phyloP scores from a whole-genome alignment of 2,888 invertebrate species.

The Watsonalla cultraria region DNA sequence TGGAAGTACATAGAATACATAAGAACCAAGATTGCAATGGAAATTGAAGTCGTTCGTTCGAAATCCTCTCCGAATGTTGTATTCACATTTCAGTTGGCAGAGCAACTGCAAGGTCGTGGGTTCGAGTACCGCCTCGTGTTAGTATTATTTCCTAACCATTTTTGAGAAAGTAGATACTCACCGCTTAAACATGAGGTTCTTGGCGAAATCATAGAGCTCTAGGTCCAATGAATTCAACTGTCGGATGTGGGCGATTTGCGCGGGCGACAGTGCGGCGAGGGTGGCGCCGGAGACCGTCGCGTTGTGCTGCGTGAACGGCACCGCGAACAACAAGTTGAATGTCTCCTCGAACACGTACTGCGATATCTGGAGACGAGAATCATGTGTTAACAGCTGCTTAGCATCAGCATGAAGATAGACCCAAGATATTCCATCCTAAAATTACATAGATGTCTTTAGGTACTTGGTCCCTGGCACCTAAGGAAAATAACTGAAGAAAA shows the following conservation, averaged over 20 bases:
- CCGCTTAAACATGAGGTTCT: slow-evolving; percentile 90
- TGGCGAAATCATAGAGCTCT: slow-evolving; percentile 95
- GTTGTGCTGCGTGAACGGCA: slow-evolving; percentile 95
- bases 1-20: too few relatives aligned
- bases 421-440: too few relatives aligned
- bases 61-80: too few relatives aligned
- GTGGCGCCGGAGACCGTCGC: slow-evolving; percentile 92
- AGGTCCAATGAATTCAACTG: slow-evolving; percentile 93
- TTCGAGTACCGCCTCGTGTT: too few relatives aligned
- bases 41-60: too few relatives aligned
- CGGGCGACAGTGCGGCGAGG: slow-evolving; percentile 85
- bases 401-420: too few relatives aligned
- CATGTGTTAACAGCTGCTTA: neutral
- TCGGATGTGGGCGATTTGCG: slow-evolving; percentile 87
- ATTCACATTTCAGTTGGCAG: neutral
- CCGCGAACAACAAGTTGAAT: slow-evolving; percentile 92
- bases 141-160: too few relatives aligned
- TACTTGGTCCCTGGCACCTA: too few relatives aligned
- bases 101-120: too few relatives aligned
- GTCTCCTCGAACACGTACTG: slow-evolving; percentile 97
- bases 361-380: slow-evolving; percentile 78
- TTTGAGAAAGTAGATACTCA: too few relatives aligned
- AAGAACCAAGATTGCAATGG: too few relatives aligned
- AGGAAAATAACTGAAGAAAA: too few relatives aligned
- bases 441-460: neutral